Percentiles rank a stretch among this genome's conserved stretches.
Evolutionary conservation across 2,797 vertebrate species (phyloP).

Genomic region (Brachyrhaphis roseni): DNA sequence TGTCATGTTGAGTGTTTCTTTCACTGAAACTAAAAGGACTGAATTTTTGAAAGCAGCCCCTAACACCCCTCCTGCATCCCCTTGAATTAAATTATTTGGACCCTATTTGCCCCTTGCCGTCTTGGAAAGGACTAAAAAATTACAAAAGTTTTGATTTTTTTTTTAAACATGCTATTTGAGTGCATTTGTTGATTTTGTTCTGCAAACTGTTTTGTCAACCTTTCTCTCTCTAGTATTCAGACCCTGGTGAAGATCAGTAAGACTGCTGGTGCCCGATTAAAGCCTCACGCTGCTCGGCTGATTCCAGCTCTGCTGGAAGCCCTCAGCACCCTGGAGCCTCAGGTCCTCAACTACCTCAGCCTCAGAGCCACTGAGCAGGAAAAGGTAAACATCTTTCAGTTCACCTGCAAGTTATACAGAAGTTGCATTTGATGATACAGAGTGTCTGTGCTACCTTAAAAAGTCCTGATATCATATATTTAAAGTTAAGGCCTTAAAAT

Average conservation of each 20-base stretch:
- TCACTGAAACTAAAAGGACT: background rate
- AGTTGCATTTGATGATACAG: background rate
- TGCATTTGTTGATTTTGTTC: background rate
- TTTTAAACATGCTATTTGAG: background rate
- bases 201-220: background rate
- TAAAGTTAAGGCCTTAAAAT: no score
- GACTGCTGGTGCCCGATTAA: constrained; percentile 92
- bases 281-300: constrained; percentile 92
- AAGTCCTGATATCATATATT: no score
- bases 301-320: constrained; percentile 95
- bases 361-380: constrained; percentile 96
- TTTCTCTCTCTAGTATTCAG: constrained; percentile 84
- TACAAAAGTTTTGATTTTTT: background rate
- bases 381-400: constrained; percentile 81
- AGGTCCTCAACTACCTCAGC: constrained; percentile 97
- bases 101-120: background rate
- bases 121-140: background rate
- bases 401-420: background rate
- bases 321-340: constrained; percentile 93
- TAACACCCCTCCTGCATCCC: background rate
- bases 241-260: constrained; percentile 99
- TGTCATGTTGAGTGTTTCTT: background rate
- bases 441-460: no score
- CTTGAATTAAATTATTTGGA: background rate
- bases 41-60: no score